Conservation (phyloP, 2,113 vertebrate species). For the Pituophis catenifer region DNA sequence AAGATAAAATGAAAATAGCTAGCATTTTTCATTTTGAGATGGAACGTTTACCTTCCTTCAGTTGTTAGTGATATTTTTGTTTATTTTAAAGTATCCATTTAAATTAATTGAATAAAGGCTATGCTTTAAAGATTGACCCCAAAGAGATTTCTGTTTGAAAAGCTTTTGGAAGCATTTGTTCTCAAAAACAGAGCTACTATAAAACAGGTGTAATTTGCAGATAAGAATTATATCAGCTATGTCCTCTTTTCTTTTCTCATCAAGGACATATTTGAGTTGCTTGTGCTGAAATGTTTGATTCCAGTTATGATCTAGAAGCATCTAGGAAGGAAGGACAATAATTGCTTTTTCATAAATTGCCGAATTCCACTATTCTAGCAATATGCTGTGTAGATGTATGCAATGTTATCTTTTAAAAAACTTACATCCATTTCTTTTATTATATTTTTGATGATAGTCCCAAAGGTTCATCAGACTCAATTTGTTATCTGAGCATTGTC, state of each 20-base stretch:
- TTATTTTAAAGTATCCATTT: not conserved
- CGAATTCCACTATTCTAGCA: not conserved
- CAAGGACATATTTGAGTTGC: not conserved
- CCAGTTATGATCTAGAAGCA: not conserved
- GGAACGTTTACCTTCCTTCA: not conserved
- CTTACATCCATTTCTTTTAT: not conserved
- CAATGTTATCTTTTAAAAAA: not conserved
- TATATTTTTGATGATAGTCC: not conserved
- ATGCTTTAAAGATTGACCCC: not conserved
- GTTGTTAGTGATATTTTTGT: not conserved
- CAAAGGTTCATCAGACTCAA: not conserved
- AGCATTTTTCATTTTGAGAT: not conserved
- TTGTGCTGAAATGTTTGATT: not conserved
- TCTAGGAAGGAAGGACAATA: not conserved
- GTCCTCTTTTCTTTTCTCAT: not conserved
- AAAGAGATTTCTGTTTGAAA: not conserved
- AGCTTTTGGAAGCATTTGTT: not conserved
- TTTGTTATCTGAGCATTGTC: not conserved
- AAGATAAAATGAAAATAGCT: not conserved
- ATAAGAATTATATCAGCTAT: not conserved
- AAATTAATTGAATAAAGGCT: not conserved
- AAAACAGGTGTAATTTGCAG: conserved; percentile 9
- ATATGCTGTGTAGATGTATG: not conserved
- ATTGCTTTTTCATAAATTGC: not conserved
- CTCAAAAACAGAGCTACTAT: not conserved